Conservation (phyloP, 35 echinoderm and acorn worm genomes). For the Patiria miniata region DNA sequence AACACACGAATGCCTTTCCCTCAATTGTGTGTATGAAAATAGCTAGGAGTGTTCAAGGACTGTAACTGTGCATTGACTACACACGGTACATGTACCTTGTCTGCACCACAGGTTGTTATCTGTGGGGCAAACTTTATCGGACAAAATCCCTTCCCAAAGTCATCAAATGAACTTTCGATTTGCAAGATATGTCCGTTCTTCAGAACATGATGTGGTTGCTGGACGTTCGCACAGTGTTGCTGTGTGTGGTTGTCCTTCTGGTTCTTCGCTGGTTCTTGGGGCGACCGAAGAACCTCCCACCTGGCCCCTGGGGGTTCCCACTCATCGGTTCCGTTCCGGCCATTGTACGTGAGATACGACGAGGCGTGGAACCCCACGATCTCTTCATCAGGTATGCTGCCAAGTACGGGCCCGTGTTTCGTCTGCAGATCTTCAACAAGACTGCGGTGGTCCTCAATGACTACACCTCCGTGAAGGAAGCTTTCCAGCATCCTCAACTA, state of each 20-base stretch:
- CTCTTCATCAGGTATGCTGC: conserved; percentile 5
- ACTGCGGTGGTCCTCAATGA: not conserved
- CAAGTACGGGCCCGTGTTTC: not conserved
- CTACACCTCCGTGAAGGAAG: not conserved
- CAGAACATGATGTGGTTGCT: not conserved
- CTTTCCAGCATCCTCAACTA: not conserved
- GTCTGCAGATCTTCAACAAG: not conserved
- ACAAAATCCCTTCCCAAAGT: too few relatives aligned
- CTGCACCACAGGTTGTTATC: too few relatives aligned
- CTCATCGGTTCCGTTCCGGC: not conserved
- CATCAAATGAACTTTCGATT: too few relatives aligned
- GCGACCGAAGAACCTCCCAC: not conserved
- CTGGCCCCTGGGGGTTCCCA: conserved; percentile 2
- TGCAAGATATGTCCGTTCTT: too few relatives aligned
- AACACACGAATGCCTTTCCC: too few relatives aligned
- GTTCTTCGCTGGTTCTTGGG: not conserved
- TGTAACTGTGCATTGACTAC: too few relatives aligned
- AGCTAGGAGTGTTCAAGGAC: too few relatives aligned
- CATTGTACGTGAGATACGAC: not conserved
- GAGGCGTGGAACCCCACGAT: not conserved
- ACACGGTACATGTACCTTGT: too few relatives aligned
- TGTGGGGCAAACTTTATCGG: too few relatives aligned
- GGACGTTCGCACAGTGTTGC: not conserved
- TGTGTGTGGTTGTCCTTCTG: not conserved
- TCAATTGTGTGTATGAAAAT: too few relatives aligned